Percentiles rank a stretch among this genome's conserved stretches.
These are phyloP conservation scores for Gonioctena quinquepunctata DNA, from an alignment of 1,140 invertebrate species.

Conservation along the genomic window DNA sequence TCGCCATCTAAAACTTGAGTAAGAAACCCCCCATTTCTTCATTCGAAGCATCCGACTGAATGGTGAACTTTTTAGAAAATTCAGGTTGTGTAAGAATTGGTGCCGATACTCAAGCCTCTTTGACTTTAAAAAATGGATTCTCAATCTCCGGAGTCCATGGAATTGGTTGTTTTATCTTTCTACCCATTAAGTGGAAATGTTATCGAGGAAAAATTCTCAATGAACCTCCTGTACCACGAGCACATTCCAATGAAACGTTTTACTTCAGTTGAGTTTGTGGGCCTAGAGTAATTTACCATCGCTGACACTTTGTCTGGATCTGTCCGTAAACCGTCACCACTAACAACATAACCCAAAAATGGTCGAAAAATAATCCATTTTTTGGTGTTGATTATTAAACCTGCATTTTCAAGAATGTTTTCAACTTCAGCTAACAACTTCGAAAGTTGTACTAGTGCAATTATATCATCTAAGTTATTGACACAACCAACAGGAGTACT, in stretches of 20 bases:
- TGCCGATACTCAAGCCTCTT: neutral
- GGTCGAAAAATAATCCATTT: slow-evolving; percentile 5
- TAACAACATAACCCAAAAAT: neutral
- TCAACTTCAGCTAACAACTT: neutral
- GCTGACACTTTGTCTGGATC: slow-evolving; percentile 32
- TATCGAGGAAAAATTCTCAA: neutral
- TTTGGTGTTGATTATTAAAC: neutral
- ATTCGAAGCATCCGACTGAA: slow-evolving; percentile 3
- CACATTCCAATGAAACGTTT: slow-evolving; percentile 17
- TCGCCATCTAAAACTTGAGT: slow-evolving; percentile 5
- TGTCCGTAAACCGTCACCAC: neutral
- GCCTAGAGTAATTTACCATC: slow-evolving; percentile 36
- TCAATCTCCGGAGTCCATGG: neutral
- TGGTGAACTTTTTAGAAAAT: neutral
- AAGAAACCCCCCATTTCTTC: neutral
- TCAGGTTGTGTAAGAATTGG: neutral
- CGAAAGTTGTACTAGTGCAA: neutral
- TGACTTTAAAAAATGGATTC: neutral
- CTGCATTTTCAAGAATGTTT: neutral
- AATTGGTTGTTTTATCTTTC: slow-evolving; percentile 15
- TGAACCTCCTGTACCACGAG: neutral
- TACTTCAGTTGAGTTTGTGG: slow-evolving; percentile 40
- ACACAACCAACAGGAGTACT: too few relatives aligned
- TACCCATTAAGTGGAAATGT: slow-evolving; percentile 25
- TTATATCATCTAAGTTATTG: too few relatives aligned